These are phyloP conservation scores for Pilophorus perplexus DNA, from an alignment of 2,888 invertebrate species.

Conservation along the genomic window DNA sequence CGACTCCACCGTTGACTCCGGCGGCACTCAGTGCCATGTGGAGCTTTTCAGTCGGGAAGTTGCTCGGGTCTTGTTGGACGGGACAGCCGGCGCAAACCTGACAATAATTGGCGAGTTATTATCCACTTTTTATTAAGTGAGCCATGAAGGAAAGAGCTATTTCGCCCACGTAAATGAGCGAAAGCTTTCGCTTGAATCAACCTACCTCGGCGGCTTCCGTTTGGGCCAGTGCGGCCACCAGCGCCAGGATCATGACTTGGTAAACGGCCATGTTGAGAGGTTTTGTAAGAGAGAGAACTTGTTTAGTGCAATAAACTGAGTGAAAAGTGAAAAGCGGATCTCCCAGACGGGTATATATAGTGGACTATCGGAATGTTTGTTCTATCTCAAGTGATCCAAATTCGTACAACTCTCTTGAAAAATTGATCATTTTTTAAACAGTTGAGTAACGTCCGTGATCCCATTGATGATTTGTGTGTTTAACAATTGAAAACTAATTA, in stretches of 20 bases:
- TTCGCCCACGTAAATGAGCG: background rate
- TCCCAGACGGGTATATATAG: background rate
- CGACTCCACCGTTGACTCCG: constrained; percentile 2
- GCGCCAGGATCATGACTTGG: background rate
- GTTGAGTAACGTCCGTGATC: no score
- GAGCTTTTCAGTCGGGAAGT: constrained; percentile 7
- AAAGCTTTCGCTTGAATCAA: no score
- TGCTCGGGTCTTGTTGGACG: background rate
- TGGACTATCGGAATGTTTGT: no score
- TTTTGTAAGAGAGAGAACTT: background rate
- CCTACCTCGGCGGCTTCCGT: constrained; percentile 8
- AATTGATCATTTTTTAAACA: no score
- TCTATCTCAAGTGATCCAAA: no score
- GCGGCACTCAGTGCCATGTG: constrained; percentile 11
- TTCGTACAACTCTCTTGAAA: no score
- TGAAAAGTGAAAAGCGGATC: background rate
- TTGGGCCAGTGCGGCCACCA: constrained; percentile 3
- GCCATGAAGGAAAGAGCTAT: no score
- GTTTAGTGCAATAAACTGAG: constrained; percentile 13
- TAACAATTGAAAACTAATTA: no score
- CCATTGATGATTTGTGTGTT: no score
- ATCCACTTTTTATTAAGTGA: background rate
- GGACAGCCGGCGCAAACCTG: constrained; percentile 19
- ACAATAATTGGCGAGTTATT: no score
- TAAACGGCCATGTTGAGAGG: constrained; percentile 2